A percentile compares a stretch with the other conserved stretches of the same genome.
Conservation (phyloP, 2,797 vertebrate species). For the Glossophaga mutica region DNA sequence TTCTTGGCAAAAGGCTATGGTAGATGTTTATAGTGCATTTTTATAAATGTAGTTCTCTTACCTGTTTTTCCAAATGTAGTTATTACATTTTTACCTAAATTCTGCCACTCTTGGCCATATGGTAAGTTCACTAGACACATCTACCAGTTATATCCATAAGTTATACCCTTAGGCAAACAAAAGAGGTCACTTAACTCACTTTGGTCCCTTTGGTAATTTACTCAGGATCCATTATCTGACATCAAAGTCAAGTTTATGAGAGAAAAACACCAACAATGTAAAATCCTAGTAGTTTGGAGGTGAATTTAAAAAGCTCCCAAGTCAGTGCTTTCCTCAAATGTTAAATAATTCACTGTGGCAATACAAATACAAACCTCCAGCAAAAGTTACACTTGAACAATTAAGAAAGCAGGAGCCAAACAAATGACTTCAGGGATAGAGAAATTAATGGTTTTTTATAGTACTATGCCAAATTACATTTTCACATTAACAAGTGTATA, state of each 20-base stretch:
- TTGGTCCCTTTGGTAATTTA: slow-evolving; percentile 45
- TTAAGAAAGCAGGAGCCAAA: slow-evolving; percentile 67
- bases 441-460: slow-evolving; percentile 49
- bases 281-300: slow-evolving; percentile 45
- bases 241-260: slow-evolving; percentile 55
- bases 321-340: slow-evolving; percentile 64
- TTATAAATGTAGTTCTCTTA: slow-evolving; percentile 38
- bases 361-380: slow-evolving; percentile 64
- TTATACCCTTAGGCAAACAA: slow-evolving; percentile 54
- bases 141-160: not conserved
- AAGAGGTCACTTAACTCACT: slow-evolving; percentile 40
- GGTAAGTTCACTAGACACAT: not conserved
- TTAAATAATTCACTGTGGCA: slow-evolving; percentile 72
- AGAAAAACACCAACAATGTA: slow-evolving; percentile 52
- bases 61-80: slow-evolving; percentile 25
- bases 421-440: slow-evolving; percentile 54
- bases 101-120: not conserved
- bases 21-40: not conserved
- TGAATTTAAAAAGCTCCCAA: slow-evolving; percentile 55
- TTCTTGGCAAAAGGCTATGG: slow-evolving; percentile 28
- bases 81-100: slow-evolving; percentile 39
- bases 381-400: slow-evolving; percentile 69
- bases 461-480: slow-evolving; percentile 43
- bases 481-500: slow-evolving; percentile 54
- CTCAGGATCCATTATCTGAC: slow-evolving; percentile 35